Base-by-base conservation (phyloP, 1,140 invertebrate genomes). In the Trinorchestia longiramus region DNA sequence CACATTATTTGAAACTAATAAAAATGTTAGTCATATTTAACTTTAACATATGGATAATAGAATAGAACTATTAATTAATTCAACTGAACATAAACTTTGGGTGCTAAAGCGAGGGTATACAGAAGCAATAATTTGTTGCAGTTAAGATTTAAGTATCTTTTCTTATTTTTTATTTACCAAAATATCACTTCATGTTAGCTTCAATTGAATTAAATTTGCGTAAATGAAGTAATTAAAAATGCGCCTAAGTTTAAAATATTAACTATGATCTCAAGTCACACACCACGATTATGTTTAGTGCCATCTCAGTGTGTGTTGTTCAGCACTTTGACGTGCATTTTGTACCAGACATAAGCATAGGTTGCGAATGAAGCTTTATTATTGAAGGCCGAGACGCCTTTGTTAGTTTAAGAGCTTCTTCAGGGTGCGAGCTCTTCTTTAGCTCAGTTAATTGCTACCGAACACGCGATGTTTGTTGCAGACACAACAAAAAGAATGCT, bases 401-500 rank as follows among this genome's bases (percentile, higher is more conserved):
- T 94, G 43, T 94, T 94, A 94, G 92, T 94, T 94, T 94, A 94
- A 94, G 44, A 94, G 92, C 41, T 94, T 94, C 43, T 43, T 43
- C 44, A 40, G 36, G 43, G 92, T 94, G 44, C 43, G 44, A 94
- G 92, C 92, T 94, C 92, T 94, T 94, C 92, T 94, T 94, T 94
- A 94, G 44, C 41, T 45, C 92, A 45, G 44, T 94, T 94, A 94
- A 94, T 94, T 94, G 92, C 44, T 45, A 43, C 92, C 44, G 40
- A 94, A 43, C 92, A 94, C 92, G 92, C 92, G 47, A 94, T 94
- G 92, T 94, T 94, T 94, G 92, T 43, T 94, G 43, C 92, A 40
- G 43, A 94, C 92, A 43, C 43, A n/a, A 45, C 43, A 94, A 94
- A 94, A 94, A 44, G 40, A 40, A 94, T 40, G 92, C 36, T 94